Percentiles rank a stretch among this genome's conserved stretches.
Conservation (phyloP, 2,113 vertebrate species). For the Sclerurus mexicanus region DNA sequence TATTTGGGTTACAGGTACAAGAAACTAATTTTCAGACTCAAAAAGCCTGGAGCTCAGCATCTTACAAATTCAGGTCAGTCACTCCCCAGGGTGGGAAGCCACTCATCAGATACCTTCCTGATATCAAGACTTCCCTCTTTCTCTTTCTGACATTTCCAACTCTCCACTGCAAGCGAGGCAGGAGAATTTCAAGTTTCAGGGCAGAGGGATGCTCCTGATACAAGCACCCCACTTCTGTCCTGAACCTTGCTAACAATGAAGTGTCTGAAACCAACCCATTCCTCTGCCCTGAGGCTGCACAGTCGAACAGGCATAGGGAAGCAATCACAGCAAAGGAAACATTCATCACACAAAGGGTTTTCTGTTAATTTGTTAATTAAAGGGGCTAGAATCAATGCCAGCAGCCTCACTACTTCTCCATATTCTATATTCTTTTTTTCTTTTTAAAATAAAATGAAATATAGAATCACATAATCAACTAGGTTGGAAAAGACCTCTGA, state of each 20-base stretch:
- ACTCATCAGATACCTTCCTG: background rate
- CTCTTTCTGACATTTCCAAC: background rate
- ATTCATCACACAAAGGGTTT: background rate
- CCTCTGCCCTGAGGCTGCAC: background rate
- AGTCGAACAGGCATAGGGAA: accelerated
- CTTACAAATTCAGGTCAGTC: background rate
- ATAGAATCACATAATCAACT: no score
- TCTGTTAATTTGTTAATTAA: background rate
- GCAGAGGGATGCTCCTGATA: background rate
- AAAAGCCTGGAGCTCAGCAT: background rate
- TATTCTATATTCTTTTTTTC: background rate
- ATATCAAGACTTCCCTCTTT: background rate
- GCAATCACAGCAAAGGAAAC: background rate
- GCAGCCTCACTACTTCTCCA: background rate
- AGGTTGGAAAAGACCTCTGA: no score
- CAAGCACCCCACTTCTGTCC: background rate
- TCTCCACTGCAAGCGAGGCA: background rate
- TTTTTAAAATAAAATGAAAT: background rate
- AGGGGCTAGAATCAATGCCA: background rate
- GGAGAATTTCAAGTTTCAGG: background rate
- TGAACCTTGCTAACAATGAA: background rate
- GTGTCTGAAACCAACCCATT: background rate
- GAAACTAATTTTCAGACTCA: background rate
- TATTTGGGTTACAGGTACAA: background rate
- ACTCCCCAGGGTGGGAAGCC: background rate